Evolutionary conservation across 2,888 invertebrate species (phyloP).

Genomic region (Tenodera sinensis): DNA sequence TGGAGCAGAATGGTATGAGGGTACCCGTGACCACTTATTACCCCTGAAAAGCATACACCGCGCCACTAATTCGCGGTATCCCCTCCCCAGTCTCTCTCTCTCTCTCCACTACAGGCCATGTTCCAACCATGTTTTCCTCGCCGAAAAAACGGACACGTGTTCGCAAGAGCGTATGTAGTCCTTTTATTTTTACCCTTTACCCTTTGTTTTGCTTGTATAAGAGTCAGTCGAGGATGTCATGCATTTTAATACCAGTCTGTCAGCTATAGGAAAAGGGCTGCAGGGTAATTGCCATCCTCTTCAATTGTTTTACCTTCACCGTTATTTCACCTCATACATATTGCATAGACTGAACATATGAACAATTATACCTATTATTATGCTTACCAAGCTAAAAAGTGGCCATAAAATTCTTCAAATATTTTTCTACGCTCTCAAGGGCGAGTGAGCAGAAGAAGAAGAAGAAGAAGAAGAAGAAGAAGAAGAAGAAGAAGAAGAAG

Average conservation of each 20-base stretch:
- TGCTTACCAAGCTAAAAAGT: no score
- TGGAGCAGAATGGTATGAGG: neutral
- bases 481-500: no score
- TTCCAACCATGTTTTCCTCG: neutral
- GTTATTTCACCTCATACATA: no score
- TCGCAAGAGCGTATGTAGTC: neutral
- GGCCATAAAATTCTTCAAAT: no score
- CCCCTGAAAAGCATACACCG: neutral
- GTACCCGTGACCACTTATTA: neutral
- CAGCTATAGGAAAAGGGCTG: neutral
- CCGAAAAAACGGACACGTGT: neutral
- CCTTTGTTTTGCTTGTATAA: neutral
- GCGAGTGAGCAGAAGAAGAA: no score
- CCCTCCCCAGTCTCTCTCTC: no score
- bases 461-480: no score
- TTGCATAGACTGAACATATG: no score
- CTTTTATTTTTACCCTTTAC: neutral
- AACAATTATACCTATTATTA: no score
- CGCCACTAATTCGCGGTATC: neutral
- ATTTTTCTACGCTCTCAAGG: no score
- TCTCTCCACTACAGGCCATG: neutral
- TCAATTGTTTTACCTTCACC: no score
- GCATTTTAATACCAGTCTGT: neutral
- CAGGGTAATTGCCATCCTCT: no score
- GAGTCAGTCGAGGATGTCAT: neutral